Base-by-base conservation (phyloP, 2,113 vertebrate genomes). In the Forbesichthys papilliferus region DNA sequence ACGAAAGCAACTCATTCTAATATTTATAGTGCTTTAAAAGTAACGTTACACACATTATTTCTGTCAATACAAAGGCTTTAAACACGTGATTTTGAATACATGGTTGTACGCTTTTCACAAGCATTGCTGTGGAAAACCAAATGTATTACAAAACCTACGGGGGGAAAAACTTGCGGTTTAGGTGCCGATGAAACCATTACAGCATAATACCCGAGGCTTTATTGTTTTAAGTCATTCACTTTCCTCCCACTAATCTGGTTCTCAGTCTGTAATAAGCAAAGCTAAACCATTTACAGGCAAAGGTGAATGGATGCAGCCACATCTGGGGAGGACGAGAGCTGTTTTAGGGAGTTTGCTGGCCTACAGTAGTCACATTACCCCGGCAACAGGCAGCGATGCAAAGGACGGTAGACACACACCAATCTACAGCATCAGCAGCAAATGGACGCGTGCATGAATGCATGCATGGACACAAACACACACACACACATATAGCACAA, bases 381-480 rank as follows among this genome's bases (percentile, higher is more conserved):
- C 2, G 27, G 27, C 36, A 8, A 34, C 11, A 64, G 11, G 61
- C 5, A 61, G 59, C 13, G 3, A 14, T 54, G 53, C n/a, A 52
- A 10, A 54, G 53, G 12, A 61, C 36, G 14, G 13, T 42, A 61
- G 8, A 61, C 12, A 61, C 36, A 3, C 16, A 57, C 5, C 5
- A 14, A 54, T 14, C 27, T 16, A 55, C 11, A 27, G 27, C 27
- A 54, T 20, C 52, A 4, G 0, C 11, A n/a, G 34, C 0, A 49
- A 14, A 57, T 57, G 67, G 48, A 54, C 1, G 63, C 1, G 54
- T 34, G 67, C 52, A 84, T 64, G 74, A 9, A 8, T 61, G 73
- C 55, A 76, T 66, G 64, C 18, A 76, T 5, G 61, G 20, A 7
- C 62, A 74, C 58, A 76, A 65, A 68, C n/a, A 73, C 63, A 59